Base-by-base conservation (phyloP, 2,888 invertebrate species). In the Melipona bicolor region DNA sequence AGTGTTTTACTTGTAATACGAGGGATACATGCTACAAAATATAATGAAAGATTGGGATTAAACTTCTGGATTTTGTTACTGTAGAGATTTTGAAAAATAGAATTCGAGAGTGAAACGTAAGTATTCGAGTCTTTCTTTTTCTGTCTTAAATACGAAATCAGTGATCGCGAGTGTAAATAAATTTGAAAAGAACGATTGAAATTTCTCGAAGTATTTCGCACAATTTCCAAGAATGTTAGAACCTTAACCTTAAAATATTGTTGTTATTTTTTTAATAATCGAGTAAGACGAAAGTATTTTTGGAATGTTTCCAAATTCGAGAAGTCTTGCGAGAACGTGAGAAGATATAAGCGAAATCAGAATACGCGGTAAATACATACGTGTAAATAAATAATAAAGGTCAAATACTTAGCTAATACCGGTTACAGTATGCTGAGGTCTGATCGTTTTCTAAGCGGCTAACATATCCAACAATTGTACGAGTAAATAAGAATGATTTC, bases 391-490 rank as follows among this genome's bases (percentile, higher is more conserved):
- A 9, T 1, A 43, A 32, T 32, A 32, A 32, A 61, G 43, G 5
- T 9, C n/a, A 56, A 32, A 50, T 27, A 49, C 72, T 21, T 72
- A 61, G 27, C 19, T 19, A 49, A 27, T 61, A 43, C 9, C 43
- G 43, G 43, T 43, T 43, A 19, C 49, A 11, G 6, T 61, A 61
- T 43, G 59, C 43, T 9, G 43, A 43, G 43, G 19, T 59, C 59
- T 49, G 71, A 32, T 50, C 27, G 50, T 32, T 73, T 50, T 49
- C 50, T 21, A 43, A 62, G 72, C 49, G 27, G 21, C 50, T 32
- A 27, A 61, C 62, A 73, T 73, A 61, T 73, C 72, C 49, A 73
- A 62, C 17, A n/a, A 62, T 73, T 49, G 49, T 27, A 43, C 43
- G 43, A 43, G 1, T 43, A 43, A 72, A 56, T 72, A 72, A 73